Evolutionary conservation across 2,113 vertebrate species (phyloP).

Genomic region (Neofelis nebulosa): DNA sequence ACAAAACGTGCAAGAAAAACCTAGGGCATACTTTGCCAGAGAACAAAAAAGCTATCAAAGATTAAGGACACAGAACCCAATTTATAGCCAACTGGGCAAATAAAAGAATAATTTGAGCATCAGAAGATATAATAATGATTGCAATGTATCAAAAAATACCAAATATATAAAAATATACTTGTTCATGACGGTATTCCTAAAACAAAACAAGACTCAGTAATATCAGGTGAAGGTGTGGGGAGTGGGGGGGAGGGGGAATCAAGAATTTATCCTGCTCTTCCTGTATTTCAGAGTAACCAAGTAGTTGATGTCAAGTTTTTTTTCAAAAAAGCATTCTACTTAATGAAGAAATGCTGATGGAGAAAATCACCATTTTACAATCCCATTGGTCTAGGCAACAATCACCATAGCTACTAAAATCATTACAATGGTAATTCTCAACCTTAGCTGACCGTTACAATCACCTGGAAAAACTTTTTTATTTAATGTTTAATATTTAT

Average conservation of each 20-base stretch:
- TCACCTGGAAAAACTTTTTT: not conserved
- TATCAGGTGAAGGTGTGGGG: not conserved
- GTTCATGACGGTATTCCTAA: not conserved
- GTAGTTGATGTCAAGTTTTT: not conserved
- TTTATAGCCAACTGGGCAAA: not conserved
- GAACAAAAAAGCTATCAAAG: not conserved
- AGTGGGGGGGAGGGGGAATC: not conserved
- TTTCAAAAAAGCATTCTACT: not conserved
- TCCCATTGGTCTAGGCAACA: not conserved
- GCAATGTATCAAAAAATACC: not conserved
- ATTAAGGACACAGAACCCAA: not conserved
- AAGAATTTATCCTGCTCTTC: not conserved
- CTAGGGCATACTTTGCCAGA: not conserved
- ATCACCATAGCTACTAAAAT: not conserved
- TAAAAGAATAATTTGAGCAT: not conserved
- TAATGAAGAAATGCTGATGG: not conserved
- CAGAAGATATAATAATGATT: not conserved
- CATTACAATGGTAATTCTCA: not conserved
- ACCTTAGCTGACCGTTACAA: not conserved
- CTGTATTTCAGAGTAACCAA: not conserved
- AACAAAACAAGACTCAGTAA: not conserved
- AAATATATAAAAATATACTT: not conserved
- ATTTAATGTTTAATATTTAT: too few relatives aligned
- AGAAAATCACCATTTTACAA: conserved; percentile 13
- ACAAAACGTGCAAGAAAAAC: not conserved